Evolutionary conservation across 1,140 invertebrate species (phyloP), one percentile per base, ranked within the genome.

Genomic region (Megathymus violae): DNA sequence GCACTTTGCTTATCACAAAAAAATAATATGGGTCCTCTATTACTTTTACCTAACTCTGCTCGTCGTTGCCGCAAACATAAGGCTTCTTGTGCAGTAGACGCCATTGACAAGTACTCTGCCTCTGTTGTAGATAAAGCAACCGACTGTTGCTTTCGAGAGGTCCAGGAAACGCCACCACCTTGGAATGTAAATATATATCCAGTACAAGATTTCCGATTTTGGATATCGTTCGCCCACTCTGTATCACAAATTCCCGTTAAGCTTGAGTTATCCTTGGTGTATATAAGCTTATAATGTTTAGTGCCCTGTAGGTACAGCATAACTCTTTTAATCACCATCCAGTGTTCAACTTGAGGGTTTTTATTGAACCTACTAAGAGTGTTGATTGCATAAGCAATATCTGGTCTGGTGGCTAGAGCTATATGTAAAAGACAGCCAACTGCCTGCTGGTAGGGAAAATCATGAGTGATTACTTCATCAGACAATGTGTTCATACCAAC

Each of bases 61-160:
- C 64, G 62, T 1, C 68, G 14, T 34, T 71, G 69, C 31, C 52
- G 60, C 9, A 71, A 11, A 62, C 69, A 71, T 7, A 71, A 41
- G 1, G 70, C 73, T 27, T 76, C 70, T 36, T 72, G 64, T 10
- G 38, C 11, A 11, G 67, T 61, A 0, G 58, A 38, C n/a, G 50
- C 40, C 17, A 72, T 14, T 0, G 66, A 51, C 66, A 68, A 74
- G 36, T 71, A 72, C 17, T 83, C 80, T 0, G 78, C 78, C 48
- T 83, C 78, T 10, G 74, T 69, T n/a, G 67, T 78, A 10, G 78
- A 87, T 1, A 82, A 44, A 7, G 75, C 64, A 6, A 82, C 71
- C 1, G 74, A 76, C 0, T 50, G 50, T 62, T 91, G 89, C 61
- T 81, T 85, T 13, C 60, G 71, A 4, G 68, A 69, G n/a, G 61